These are phyloP conservation scores for Aethina tumida DNA, from an alignment of 1,140 invertebrate species.

Conservation along the genomic window DNA sequence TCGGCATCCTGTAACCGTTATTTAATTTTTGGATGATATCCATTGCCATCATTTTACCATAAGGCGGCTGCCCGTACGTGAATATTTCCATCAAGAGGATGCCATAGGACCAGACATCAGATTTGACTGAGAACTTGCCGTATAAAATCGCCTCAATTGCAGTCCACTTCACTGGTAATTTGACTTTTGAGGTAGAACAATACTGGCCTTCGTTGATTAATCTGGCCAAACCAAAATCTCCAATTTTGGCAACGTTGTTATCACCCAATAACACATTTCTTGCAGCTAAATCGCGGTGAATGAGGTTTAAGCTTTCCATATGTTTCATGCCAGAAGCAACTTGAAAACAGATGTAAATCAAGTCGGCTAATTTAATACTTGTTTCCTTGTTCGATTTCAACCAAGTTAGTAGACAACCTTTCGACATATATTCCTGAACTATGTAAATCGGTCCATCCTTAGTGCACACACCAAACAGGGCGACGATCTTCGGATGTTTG, in stretches of 20 bases:
- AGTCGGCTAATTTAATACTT: constrained; percentile 1
- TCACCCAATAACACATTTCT: constrained; percentile 4
- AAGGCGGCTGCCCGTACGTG: constrained; percentile 6
- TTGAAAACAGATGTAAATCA: constrained; percentile 2
- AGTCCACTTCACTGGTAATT: constrained; percentile 12
- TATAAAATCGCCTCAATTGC: constrained; percentile 7
- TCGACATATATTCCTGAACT: constrained; percentile 6
- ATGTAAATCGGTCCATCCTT: not conserved
- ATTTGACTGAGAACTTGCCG: constrained; percentile 6
- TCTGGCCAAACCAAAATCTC: constrained; percentile 11
- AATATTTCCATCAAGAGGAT: constrained; percentile 13
- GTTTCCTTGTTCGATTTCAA: not conserved
- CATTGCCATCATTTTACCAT: not conserved
- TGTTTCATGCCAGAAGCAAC: constrained; percentile 4
- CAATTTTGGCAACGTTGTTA: constrained; percentile 8
- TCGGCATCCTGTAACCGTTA: constrained; percentile 6
- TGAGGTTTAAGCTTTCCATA: constrained; percentile 1
- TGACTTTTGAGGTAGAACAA: not conserved
- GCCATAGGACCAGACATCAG: constrained; percentile 13
- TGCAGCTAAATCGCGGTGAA: constrained; percentile 2
- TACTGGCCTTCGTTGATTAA: constrained; percentile 8
- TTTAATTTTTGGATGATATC: not conserved
- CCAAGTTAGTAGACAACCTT: not conserved
- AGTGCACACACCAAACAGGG: constrained; percentile 3
- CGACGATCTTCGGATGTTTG: too few species aligned